Conservation (phyloP, 2,888 invertebrate genomes). For the Xestia ashworthii region DNA sequence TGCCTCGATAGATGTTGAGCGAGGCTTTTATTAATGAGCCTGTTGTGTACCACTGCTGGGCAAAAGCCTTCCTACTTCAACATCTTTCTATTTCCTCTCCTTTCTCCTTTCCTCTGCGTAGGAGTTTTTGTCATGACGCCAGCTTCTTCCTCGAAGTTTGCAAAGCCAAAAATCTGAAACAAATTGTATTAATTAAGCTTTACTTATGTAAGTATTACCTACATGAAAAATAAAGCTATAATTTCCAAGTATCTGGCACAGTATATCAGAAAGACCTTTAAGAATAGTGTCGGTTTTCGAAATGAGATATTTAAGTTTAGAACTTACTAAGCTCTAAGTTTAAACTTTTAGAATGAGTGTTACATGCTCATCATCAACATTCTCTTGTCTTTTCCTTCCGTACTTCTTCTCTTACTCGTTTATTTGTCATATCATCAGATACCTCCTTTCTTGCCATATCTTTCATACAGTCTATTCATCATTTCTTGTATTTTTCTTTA, state of each 20-base stretch:
- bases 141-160: not conserved
- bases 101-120: not conserved
- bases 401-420: too few species aligned
- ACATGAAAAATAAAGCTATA: not conserved
- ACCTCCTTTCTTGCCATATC: too few species aligned
- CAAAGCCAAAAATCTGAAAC: constrained; percentile 1
- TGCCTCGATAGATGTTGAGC: not conserved
- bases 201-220: not conserved
- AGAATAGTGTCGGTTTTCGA: not conserved
- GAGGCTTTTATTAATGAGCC: not conserved
- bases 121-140: not conserved
- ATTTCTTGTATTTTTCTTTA: too few species aligned
- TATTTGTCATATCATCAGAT: too few species aligned
- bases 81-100: not conserved
- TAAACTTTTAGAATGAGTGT: not conserved
- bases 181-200: not conserved
- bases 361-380: not conserved
- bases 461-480: too few species aligned
- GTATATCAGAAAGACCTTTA: not conserved
- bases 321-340: not conserved
- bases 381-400: too few species aligned
- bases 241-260: not conserved
- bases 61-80: not conserved
- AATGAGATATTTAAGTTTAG: not conserved
- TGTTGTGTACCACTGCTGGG: not conserved